phyloP scores from a whole-genome alignment of 1,140 invertebrate species.

The Aphelinus certus region DNA sequence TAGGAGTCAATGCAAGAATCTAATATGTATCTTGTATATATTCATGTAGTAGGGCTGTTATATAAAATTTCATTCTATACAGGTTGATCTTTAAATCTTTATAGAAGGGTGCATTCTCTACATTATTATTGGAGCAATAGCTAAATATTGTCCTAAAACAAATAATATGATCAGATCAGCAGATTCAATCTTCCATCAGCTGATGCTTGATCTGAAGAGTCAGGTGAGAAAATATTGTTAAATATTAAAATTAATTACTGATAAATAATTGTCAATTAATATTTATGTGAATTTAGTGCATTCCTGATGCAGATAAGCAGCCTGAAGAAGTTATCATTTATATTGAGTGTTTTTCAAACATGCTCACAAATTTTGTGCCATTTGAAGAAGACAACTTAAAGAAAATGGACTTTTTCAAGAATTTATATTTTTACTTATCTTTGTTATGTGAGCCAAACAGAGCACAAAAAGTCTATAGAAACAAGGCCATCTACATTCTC shows the following conservation, averaged over 20 bases:
- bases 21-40: not conserved
- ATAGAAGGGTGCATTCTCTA: slow-evolving; percentile 34
- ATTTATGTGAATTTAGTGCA: slow-evolving; percentile 38
- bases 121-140: slow-evolving; percentile 40
- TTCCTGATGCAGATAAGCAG: not conserved
- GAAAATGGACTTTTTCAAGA: slow-evolving; percentile 1
- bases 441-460: slow-evolving; percentile 24
- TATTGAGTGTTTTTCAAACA: slow-evolving; percentile 45
- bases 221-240: slow-evolving; percentile 43
- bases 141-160: slow-evolving; percentile 37
- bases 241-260: slow-evolving; percentile 4
- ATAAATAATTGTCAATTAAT: slow-evolving; percentile 16
- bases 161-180: not conserved
- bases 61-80: too few relatives aligned
- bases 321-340: slow-evolving; percentile 42
- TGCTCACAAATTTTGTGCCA: slow-evolving; percentile 45
- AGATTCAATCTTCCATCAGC: slow-evolving; percentile 32
- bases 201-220: slow-evolving; percentile 37
- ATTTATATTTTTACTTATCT: slow-evolving; percentile 41
- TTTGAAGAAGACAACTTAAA: slow-evolving; percentile 8
- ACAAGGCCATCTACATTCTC: slow-evolving; percentile 47
- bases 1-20: not conserved
- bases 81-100: not conserved
- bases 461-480: slow-evolving; percentile 36
- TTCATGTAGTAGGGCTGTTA: too few relatives aligned